These are phyloP conservation scores for Ophonus ardosiacus DNA, from an alignment of 2,888 invertebrate species.

Conservation along the genomic window DNA sequence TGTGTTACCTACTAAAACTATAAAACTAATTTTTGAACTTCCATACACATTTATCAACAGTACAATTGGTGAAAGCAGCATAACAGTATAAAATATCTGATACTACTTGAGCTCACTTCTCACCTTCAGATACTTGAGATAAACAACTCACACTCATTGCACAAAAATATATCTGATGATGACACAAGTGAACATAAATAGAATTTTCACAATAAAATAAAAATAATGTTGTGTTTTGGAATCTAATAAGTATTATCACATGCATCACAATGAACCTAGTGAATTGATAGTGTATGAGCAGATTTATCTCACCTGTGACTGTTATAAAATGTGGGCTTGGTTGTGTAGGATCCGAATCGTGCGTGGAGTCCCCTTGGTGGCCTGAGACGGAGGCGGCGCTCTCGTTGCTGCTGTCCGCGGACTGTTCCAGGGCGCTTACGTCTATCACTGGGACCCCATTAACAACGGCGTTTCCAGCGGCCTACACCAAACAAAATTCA, in stretches of 20 bases:
- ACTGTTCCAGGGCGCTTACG: constrained; percentile 77
- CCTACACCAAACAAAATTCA: constrained; percentile 46
- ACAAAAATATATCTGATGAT: constrained; percentile 12
- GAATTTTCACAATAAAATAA: constrained; percentile 11
- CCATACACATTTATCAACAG: constrained; percentile 42
- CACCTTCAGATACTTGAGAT: constrained; percentile 4
- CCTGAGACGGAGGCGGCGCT: constrained; percentile 77
- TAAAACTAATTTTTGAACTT: constrained; percentile 18
- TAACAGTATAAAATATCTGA: constrained; percentile 35
- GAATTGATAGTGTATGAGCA: constrained; percentile 1
- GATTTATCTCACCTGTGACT: constrained; percentile 80
- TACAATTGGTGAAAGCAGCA: constrained; percentile 44
- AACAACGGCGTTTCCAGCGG: constrained; percentile 67
- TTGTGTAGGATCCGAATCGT: constrained; percentile 77
- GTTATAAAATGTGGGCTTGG: constrained; percentile 82
- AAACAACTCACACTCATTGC: background rate
- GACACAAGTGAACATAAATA: constrained; percentile 1
- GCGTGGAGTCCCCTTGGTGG: constrained; percentile 76
- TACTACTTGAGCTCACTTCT: constrained; percentile 27
- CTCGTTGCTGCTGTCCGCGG: constrained; percentile 80
- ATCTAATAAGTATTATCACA: constrained; percentile 48
- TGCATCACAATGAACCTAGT: constrained; percentile 45
- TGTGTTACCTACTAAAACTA: too few species aligned
- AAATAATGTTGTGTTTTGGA: constrained; percentile 2
- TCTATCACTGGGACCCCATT: constrained; percentile 76